A percentile compares a stretch with the other conserved stretches of the same genome.
Evolutionary conservation across 2,888 invertebrate species (phyloP).

Genomic region (Hydroisotoma schaefferi): DNA sequence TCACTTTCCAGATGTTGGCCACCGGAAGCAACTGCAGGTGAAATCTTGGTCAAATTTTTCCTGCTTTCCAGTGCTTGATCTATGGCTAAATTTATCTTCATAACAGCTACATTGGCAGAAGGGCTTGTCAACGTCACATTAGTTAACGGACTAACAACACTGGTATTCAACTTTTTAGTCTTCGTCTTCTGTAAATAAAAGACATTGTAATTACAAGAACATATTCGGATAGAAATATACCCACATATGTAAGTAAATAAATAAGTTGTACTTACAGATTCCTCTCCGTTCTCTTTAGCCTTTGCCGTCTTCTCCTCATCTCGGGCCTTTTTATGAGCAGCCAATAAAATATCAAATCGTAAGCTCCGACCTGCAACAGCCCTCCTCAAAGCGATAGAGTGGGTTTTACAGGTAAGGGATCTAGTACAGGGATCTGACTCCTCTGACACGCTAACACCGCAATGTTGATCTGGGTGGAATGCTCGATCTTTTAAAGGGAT

Average conservation of each 20-base stretch:
- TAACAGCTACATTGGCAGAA: too few relatives aligned
- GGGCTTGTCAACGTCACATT: too few relatives aligned
- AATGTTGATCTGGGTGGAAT: constrained; percentile 78
- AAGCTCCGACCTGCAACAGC: constrained; percentile 68
- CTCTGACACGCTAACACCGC: constrained; percentile 67
- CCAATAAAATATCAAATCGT: constrained; percentile 69
- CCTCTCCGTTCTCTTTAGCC: constrained; percentile 10
- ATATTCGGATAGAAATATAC: not conserved
- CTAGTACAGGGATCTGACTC: constrained; percentile 71
- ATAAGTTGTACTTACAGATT: not conserved
- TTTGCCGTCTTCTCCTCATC: constrained; percentile 52
- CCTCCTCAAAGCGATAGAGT: constrained; percentile 65
- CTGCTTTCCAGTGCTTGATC: not conserved
- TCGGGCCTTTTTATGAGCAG: constrained; percentile 67
- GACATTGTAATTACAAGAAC: not conserved
- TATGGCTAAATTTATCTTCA: not conserved
- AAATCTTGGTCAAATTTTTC: too few relatives aligned
- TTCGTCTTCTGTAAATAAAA: constrained; percentile 8
- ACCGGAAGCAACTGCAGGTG: too few relatives aligned
- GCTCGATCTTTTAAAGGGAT: constrained; percentile 58
- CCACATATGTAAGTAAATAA: not conserved
- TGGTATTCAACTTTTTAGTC: not conserved
- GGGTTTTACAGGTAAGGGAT: constrained; percentile 65
- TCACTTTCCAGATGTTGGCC: too few relatives aligned
- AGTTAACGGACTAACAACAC: too few relatives aligned